phyloP scores from a whole-genome alignment of 92 coral and sea anemone species.

The Palythoa grandiflora region DNA sequence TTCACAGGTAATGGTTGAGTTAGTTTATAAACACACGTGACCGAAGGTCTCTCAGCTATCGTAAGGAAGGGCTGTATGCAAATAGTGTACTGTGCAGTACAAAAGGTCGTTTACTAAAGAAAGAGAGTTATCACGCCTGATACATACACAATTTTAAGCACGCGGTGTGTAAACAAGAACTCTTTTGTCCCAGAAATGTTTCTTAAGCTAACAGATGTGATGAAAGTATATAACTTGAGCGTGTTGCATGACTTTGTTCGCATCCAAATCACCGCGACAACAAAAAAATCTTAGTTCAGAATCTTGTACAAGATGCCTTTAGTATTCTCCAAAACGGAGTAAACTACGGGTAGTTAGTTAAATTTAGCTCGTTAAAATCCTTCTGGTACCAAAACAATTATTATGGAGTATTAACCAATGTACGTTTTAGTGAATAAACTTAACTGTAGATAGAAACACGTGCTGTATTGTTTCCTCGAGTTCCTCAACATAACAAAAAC shows the following conservation, averaged over 20 bases:
- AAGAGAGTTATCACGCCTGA: slow-evolving; percentile 74
- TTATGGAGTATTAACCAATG: not conserved
- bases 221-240: not conserved
- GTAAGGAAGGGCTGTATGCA: slow-evolving; percentile 32
- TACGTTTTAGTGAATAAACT: slow-evolving; percentile 10
- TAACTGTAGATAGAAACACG: slow-evolving; percentile 30
- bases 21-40: slow-evolving; percentile 44
- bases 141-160: slow-evolving; percentile 86
- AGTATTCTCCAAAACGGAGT: not conserved
- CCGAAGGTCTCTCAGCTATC: not conserved
- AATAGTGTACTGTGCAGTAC: slow-evolving; percentile 50
- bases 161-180: slow-evolving; percentile 80
- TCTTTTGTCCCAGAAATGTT: slow-evolving; percentile 92
- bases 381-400: slow-evolving; percentile 32
- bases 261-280: slow-evolving; percentile 32
- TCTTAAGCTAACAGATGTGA: slow-evolving; percentile 90
- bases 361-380: not conserved
- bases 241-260: slow-evolving; percentile 20
- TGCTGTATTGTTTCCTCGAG: slow-evolving; percentile 37
- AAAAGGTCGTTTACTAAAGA: slow-evolving; percentile 44
- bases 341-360: not conserved
- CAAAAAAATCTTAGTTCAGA: not conserved
- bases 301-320: not conserved
- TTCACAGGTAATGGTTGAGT: slow-evolving; percentile 40
- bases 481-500: slow-evolving; percentile 50